Evolutionary conservation across 2,797 vertebrate genomes (phyloP).

Genomic region (Diglossa cyanea): DNA sequence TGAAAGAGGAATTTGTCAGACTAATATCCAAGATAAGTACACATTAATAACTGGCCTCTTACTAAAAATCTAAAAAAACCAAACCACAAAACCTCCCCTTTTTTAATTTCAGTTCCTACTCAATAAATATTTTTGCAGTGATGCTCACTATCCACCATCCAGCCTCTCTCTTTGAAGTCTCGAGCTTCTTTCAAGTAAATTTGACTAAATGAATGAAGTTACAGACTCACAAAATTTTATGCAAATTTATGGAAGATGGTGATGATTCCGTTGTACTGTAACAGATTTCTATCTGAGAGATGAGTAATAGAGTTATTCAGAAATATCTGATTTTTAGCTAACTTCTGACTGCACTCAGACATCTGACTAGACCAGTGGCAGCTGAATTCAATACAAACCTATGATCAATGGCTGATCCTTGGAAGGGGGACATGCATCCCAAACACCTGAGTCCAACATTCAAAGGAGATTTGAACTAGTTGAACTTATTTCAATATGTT

Average conservation of each 20-base stretch:
- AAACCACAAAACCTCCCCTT: rapidly evolving
- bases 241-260: background rate
- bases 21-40: background rate
- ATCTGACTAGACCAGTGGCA: background rate
- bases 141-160: background rate
- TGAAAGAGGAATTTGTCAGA: background rate
- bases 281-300: background rate
- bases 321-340: background rate
- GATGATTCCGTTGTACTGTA: background rate
- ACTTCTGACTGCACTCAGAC: rapidly evolving
- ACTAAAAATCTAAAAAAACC: background rate
- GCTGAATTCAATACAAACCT: background rate
- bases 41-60: background rate
- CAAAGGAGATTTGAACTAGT: background rate
- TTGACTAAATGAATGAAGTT: background rate
- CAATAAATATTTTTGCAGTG: background rate
- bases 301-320: background rate
- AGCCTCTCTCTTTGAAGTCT: background rate
- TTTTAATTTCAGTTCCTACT: background rate
- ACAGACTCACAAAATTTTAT: background rate
- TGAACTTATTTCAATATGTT: background rate
- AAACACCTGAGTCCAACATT: background rate
- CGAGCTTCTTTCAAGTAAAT: background rate
- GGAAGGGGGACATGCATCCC: background rate
- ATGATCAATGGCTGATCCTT: background rate